These are phyloP conservation scores for Lasioglossum oenotherae DNA, from an alignment of 2,888 invertebrate genomes.

Conservation along the genomic window DNA sequence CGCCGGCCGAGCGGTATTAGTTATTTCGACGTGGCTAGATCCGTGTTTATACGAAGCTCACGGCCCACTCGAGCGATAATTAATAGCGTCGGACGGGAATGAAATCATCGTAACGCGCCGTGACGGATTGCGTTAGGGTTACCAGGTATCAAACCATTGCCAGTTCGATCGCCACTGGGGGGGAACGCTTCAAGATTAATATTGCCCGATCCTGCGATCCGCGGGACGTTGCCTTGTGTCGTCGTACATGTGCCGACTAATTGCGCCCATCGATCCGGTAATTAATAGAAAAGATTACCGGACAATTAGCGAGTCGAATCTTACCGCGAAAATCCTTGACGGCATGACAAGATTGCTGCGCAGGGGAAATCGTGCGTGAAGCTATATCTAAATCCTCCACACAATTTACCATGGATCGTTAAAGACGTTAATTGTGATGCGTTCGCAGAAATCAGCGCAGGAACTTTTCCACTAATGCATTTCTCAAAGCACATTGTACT, in stretches of 20 bases:
- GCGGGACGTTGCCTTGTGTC: slow-evolving; percentile 22
- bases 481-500: neutral
- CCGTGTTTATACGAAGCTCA: slow-evolving; percentile 60
- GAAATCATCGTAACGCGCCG: slow-evolving; percentile 71
- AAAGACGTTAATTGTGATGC: neutral
- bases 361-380: neutral
- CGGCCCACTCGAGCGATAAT: slow-evolving; percentile 63
- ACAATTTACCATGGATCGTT: neutral
- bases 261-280: slow-evolving; percentile 8
- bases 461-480: neutral
- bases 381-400: neutral
- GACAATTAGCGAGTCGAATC: slow-evolving; percentile 8
- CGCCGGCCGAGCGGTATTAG: slow-evolving; percentile 58
- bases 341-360: neutral
- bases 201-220: slow-evolving; percentile 55
- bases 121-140: slow-evolving; percentile 70
- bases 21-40: slow-evolving; percentile 66
- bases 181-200: slow-evolving; percentile 59
- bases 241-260: slow-evolving; percentile 8
- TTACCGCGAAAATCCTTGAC: slow-evolving; percentile 9
- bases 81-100: slow-evolving; percentile 68
- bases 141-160: slow-evolving; percentile 60
- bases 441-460: neutral
- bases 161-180: slow-evolving; percentile 40
- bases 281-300: slow-evolving; percentile 28